phyloP scores from a whole-genome alignment of 2,797 vertebrate genomes.

The Erpetoichthys calabaricus region DNA sequence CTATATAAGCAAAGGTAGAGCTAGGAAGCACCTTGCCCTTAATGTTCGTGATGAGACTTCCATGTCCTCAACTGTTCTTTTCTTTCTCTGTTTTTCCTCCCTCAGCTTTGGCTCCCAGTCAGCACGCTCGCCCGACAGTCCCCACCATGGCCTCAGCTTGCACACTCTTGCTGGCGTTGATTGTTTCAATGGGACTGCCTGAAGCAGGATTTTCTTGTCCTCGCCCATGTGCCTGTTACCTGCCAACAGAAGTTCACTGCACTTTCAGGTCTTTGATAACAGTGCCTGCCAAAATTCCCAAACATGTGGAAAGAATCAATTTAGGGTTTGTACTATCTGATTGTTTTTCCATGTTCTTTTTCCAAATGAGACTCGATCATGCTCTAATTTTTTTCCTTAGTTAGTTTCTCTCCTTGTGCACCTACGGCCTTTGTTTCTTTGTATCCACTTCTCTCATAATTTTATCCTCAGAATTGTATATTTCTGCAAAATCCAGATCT shows the following conservation, averaged over 20 bases:
- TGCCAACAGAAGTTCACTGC: constrained; percentile 77
- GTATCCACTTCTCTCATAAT: background rate
- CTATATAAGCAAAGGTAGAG: no score
- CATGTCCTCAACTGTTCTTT: no score
- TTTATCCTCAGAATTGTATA: no score
- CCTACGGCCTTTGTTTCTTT: no score
- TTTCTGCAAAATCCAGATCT: no score
- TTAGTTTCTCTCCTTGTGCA: no score
- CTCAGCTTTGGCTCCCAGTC: no score
- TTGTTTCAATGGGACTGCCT: constrained; percentile 28
- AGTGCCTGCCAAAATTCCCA: constrained; percentile 53
- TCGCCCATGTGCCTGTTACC: constrained; percentile 70
- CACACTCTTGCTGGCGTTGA: constrained; percentile 43
- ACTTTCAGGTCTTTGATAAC: constrained; percentile 72
- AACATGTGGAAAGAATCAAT: constrained; percentile 72
- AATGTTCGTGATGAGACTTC: no score
- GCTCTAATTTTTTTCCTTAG: no score
- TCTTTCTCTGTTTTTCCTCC: no score
- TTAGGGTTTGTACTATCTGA: constrained; percentile 58
- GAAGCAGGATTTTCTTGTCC: constrained; percentile 43
- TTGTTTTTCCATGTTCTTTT: background rate
- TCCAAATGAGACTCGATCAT: no score
- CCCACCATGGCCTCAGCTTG: constrained; percentile 21
- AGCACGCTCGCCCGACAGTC: constrained; percentile 15
- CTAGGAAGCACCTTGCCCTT: no score